phyloP scores from a whole-genome alignment of 2,113 vertebrate genomes.

The Nesoenas mayeri region DNA sequence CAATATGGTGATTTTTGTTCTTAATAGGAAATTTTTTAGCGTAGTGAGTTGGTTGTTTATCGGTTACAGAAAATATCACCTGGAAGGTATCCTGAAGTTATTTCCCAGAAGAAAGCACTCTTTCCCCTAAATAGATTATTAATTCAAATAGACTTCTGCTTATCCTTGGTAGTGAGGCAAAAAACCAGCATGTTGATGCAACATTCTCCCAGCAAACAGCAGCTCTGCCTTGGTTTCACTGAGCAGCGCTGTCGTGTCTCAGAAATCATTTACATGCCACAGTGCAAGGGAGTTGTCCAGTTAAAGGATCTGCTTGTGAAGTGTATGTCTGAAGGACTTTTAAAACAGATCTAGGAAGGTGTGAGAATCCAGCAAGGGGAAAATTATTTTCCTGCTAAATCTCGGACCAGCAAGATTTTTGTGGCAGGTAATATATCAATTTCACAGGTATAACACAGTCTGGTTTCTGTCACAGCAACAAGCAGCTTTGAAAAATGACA shows the following conservation, averaged over 20 bases:
- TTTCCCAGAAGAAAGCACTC: neutral
- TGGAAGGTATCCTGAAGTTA: neutral
- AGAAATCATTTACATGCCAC: neutral
- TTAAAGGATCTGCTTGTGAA: neutral
- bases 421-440: neutral
- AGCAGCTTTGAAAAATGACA: neutral
- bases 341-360: neutral
- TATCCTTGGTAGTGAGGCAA: neutral
- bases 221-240: neutral
- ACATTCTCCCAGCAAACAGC: neutral
- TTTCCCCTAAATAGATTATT: neutral
- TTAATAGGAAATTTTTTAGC: neutral
- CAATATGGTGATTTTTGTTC: neutral
- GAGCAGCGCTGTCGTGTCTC: neutral
- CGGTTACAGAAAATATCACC: neutral
- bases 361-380: neutral
- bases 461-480: neutral
- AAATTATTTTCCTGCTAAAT: neutral
- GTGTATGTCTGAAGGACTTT: neutral
- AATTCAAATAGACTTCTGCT: neutral
- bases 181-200: neutral
- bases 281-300: neutral
- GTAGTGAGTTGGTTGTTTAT: neutral
- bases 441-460: neutral
- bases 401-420: neutral